Percentiles rank a stretch among this genome's conserved stretches.
Conservation (phyloP, 2,113 vertebrate species). For the mouse (Mus musculus) region GRCm39 chr17:3282001-3282500, state of each 20-base stretch:
- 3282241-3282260: background rate
- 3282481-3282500: background rate
- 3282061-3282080: conserved; percentile 7
- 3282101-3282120: background rate
- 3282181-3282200: background rate
- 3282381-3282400: background rate
- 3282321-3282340: background rate
- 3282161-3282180: background rate
- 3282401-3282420: background rate
- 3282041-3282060: background rate
- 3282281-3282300: background rate
- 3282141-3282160: background rate
- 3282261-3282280: background rate
- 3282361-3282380: background rate
- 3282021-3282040: background rate
- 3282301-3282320: background rate
- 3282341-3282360: background rate
- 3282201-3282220: background rate
- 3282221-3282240: background rate
- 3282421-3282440: background rate
- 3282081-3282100: background rate
- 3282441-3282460: background rate
- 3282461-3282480: background rate
- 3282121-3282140: background rate
- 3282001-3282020: background rate